These are phyloP conservation scores for Lepidurus couesii DNA, from an alignment of 1,140 invertebrate genomes.

Conservation along the genomic window DNA sequence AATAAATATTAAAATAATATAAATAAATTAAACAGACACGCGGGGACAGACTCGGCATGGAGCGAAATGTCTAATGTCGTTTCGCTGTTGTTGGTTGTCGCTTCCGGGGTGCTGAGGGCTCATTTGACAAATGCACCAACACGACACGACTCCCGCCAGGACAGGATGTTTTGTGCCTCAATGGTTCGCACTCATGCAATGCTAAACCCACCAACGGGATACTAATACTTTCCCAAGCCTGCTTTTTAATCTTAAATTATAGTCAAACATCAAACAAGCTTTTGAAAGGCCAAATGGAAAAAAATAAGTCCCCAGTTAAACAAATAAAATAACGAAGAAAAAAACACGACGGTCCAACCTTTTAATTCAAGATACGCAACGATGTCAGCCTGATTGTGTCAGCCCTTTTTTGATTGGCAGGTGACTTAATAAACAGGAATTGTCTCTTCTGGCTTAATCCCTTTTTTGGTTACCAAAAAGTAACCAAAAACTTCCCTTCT, in stretches of 20 bases:
- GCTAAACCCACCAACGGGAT: background rate
- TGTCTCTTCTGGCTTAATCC: background rate
- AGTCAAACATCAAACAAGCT: background rate
- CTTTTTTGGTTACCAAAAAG: background rate
- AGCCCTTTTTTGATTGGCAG: conserved; percentile 3
- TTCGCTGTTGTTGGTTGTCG: conserved; percentile 21
- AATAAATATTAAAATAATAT: background rate
- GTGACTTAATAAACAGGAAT: background rate
- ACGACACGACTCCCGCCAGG: conserved; percentile 17
- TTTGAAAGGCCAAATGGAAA: background rate
- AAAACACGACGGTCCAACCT: background rate
- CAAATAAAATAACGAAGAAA: background rate
- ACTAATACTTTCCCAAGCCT: background rate
- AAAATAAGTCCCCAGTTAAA: background rate
- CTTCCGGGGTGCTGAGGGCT: conserved; percentile 20
- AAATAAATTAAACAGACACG: background rate
- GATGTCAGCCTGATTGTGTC: background rate
- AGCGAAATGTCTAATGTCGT: conserved; percentile 16
- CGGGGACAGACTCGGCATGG: conserved; percentile 8
- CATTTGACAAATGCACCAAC: conserved; percentile 19
- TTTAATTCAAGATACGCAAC: background rate
- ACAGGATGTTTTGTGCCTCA: conserved; percentile 10
- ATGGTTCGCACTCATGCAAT: conserved; percentile 10
- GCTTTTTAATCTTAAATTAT: background rate
- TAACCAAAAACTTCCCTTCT: background rate